Conservation (phyloP, 2,888 invertebrate genomes). For the Mamestra brassicae region DNA sequence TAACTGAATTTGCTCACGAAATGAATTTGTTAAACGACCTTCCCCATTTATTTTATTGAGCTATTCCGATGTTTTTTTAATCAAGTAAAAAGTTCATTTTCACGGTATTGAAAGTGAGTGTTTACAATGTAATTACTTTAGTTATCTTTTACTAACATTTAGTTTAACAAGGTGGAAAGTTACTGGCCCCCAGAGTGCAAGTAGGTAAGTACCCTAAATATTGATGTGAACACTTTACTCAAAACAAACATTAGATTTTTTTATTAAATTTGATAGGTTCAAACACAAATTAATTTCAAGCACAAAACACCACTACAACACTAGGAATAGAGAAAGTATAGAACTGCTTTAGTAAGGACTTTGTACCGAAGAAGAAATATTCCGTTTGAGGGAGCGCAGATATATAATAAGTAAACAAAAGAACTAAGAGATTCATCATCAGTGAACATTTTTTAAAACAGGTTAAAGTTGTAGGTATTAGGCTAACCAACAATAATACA, state of each 20-base stretch:
- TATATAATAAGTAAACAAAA: no score
- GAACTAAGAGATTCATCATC: no score
- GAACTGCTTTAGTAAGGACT: no score
- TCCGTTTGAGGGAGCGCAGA: no score
- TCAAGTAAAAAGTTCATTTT: conserved; percentile 41
- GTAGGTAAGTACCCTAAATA: not conserved
- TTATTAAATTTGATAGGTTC: no score
- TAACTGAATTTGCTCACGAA: conserved; percentile 75
- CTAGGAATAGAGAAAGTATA: no score
- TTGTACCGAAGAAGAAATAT: no score
- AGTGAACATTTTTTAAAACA: no score
- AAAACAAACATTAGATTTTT: not conserved
- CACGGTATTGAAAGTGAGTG: not conserved
- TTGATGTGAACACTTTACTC: not conserved
- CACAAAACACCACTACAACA: no score
- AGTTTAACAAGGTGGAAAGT: not conserved
- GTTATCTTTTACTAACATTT: not conserved
- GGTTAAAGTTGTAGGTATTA: no score
- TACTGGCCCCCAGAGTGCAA: not conserved
- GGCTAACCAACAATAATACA: no score
- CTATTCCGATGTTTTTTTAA: conserved; percentile 64
- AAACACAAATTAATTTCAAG: no score
- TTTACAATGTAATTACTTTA: not conserved
- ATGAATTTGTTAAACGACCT: conserved; percentile 80
- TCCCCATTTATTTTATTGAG: conserved; percentile 76